phyloP scores from a whole-genome alignment of 2,888 invertebrate genomes.

The Xanthostigma xanthostigma region DNA sequence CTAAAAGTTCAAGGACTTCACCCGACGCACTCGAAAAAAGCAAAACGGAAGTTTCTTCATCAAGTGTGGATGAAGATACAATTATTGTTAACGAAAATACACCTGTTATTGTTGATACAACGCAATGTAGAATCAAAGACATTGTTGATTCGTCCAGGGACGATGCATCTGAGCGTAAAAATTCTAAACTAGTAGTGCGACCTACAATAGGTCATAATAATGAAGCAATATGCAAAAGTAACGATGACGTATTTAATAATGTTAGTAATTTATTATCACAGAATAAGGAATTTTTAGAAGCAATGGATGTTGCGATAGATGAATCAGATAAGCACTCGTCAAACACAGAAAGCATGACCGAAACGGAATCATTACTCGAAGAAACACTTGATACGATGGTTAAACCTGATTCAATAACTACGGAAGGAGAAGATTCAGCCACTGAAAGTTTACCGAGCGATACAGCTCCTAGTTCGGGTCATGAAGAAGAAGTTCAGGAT shows the following conservation, averaged over 20 bases:
- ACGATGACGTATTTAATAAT: neutral
- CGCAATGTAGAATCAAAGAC: constrained; percentile 14
- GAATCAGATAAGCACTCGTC: neutral
- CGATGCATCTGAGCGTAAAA: constrained; percentile 15
- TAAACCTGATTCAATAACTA: constrained; percentile 30
- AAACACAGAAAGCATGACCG: neutral
- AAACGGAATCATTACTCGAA: neutral
- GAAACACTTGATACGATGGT: constrained; percentile 29
- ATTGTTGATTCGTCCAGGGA: constrained; percentile 10
- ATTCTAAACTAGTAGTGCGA: constrained; percentile 18
- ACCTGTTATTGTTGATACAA: neutral
- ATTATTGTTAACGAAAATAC: neutral
- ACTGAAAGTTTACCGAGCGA: constrained; percentile 43
- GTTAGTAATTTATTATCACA: neutral
- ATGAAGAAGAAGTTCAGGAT: constrained; percentile 45
- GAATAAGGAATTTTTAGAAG: neutral
- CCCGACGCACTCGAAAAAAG: neutral
- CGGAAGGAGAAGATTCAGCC: constrained; percentile 46
- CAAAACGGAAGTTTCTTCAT: neutral
- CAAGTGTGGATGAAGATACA: neutral
- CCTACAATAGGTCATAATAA: neutral
- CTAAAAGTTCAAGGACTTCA: neutral
- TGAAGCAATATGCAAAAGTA: neutral
- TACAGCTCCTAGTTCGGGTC: constrained; percentile 26
- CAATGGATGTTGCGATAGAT: neutral